Conservation (phyloP, 2,113 vertebrate genomes). For the Petromus typicus region DNA sequence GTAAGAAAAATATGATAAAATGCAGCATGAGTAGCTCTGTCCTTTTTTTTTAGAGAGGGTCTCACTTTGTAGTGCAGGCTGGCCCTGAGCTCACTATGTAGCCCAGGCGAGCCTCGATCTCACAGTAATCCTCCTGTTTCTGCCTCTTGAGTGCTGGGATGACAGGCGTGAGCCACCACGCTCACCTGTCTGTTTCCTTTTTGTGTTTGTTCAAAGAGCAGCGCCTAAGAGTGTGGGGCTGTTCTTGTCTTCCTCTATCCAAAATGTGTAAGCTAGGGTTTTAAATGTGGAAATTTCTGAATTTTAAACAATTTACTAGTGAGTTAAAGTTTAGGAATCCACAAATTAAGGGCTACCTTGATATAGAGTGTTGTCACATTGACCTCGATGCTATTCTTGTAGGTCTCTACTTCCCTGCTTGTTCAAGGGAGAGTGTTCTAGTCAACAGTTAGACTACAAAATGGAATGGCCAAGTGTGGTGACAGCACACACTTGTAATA, state of each 20-base stretch:
- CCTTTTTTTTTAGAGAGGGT: too few relatives aligned
- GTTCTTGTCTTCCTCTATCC: not conserved
- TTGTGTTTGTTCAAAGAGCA: slow-evolving; percentile 26
- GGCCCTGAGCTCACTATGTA: too few relatives aligned
- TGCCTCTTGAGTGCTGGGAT: too few relatives aligned
- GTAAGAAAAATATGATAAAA: not conserved
- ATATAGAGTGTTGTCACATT: not conserved
- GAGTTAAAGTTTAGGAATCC: not conserved
- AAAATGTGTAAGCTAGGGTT: not conserved
- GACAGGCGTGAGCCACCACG: too few relatives aligned
- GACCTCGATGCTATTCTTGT: not conserved
- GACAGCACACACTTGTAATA: not conserved
- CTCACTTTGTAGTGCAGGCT: too few relatives aligned
- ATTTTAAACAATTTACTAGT: not conserved
- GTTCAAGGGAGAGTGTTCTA: not conserved
- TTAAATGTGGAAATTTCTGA: not conserved
- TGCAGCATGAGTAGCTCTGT: not conserved
- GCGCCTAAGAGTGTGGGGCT: not conserved
- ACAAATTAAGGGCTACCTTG: not conserved
- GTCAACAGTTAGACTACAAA: not conserved
- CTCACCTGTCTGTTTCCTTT: too few relatives aligned
- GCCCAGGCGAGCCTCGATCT: too few relatives aligned
- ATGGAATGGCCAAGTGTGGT: not conserved
- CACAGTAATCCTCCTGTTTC: too few relatives aligned
- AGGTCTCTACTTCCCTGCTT: not conserved